Evolutionary conservation across 1,140 invertebrate species (phyloP), one percentile per base, ranked within the genome.

Genomic region (Papilio machaon): DNA sequence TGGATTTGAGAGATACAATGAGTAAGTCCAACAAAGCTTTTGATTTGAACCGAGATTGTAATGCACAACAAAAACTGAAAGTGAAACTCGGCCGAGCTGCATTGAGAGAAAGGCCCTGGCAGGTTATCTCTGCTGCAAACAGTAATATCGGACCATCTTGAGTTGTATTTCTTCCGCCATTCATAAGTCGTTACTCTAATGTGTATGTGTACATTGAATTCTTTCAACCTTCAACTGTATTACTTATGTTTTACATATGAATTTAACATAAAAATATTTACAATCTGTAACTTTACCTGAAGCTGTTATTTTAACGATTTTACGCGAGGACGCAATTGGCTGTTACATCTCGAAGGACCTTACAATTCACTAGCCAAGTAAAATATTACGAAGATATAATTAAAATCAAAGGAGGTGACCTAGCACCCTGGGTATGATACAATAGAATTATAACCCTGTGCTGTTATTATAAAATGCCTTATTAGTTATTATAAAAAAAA

Each of bases 31-130:
- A 70, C 23, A 35, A 70, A 70, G 64, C 64, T 70, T 70, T 70
- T 70, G 30, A 70, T 70, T 30, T 70, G 10, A 15, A 70, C 19
- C 13, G 47, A 76, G 49, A 52, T 76, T 76, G 47, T 54, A 76
- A 54, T 60, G 35, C 52, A 54, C 54, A 64, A 79, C 76, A 79
- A 79, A 46, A 79, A 67, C 77, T 76, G 74, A 76, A 79, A 79
- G 77, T 79, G 77, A 79, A 79, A 79, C 60, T 78, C 75, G 75
- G 75, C 19, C 75, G 43, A 35, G 17, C 19, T 75, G 10, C 58
- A 19, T 38, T 67, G 60, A 79, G 77, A 79, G 77, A 79, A 79
- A 79, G 77, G 58, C 77, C 58, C n/a, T 43, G n/a, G 38, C 52
- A 79, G n/a, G 77, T 60, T 79, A 46, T 79, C 60, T 38, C 30